Conservation (phyloP, 2,113 vertebrate genomes). For the Brevimyrus niger region DNA sequence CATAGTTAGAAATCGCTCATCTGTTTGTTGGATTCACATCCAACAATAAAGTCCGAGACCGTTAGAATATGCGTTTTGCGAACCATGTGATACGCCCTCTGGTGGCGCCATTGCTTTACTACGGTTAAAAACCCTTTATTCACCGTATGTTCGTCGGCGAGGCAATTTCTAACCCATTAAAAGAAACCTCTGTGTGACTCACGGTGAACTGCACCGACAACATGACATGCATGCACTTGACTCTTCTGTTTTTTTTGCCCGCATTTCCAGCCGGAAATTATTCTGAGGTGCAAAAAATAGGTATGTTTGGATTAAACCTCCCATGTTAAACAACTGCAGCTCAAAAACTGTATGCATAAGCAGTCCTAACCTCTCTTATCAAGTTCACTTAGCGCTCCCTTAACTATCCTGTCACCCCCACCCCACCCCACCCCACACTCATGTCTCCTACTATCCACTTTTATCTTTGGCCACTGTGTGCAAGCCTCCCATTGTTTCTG, state of each 20-base stretch:
- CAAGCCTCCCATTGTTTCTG: neutral
- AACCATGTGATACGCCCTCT: neutral
- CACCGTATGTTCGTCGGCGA: neutral
- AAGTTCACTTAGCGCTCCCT: neutral
- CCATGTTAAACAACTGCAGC: neutral
- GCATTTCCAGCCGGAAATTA: conserved; percentile 7
- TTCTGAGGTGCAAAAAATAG: conserved; percentile 24
- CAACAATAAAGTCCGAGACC: neutral
- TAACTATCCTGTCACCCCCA: neutral
- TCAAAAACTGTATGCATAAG: neutral
- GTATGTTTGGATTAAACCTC: conserved; percentile 6
- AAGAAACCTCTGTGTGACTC: neutral
- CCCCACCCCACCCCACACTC: neutral
- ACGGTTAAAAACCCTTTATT: neutral
- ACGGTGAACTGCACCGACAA: neutral
- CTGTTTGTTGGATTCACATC: neutral
- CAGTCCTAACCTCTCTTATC: neutral
- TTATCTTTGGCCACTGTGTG: neutral
- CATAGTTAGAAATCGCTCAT: neutral
- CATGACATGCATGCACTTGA: neutral
- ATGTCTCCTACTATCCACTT: neutral
- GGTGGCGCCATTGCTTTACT: neutral
- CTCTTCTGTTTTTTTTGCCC: neutral
- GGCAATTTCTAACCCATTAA: neutral
- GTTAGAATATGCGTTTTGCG: neutral